phyloP scores from a whole-genome alignment of 1,140 invertebrate genomes.

The Euwallacea similis region DNA sequence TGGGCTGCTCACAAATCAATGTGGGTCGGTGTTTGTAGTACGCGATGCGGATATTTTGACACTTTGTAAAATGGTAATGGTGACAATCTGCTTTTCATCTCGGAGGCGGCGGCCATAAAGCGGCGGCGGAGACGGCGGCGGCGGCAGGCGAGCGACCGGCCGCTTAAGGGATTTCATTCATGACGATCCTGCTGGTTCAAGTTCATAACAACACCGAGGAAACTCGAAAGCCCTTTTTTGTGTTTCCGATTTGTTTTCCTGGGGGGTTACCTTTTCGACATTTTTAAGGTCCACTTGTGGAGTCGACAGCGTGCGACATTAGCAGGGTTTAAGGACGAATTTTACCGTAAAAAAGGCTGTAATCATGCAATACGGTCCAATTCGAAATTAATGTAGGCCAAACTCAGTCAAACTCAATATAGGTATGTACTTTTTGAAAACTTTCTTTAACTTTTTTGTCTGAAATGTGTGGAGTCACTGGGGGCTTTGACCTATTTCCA shows the following conservation, averaged over 20 bases:
- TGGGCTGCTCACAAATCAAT: conserved; percentile 14
- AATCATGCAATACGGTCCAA: too few species aligned
- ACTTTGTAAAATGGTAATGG: conserved; percentile 36
- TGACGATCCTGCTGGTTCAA: conserved; percentile 32
- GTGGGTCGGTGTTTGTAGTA: conserved; percentile 31
- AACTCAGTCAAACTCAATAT: too few species aligned
- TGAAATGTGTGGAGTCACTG: too few species aligned
- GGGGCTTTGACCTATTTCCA: too few species aligned
- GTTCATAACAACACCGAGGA: conserved; percentile 26
- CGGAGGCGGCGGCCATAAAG: conserved; percentile 13
- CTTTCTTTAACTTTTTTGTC: too few species aligned
- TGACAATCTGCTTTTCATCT: conserved; percentile 38
- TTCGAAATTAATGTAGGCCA: too few species aligned
- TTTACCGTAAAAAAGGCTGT: too few species aligned
- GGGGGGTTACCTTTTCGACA: not conserved
- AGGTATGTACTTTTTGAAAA: too few species aligned
- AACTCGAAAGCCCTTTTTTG: conserved; percentile 10
- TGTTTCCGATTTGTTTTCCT: conserved; percentile 1
- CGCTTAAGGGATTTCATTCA: conserved; percentile 37
- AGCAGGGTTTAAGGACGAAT: too few species aligned
- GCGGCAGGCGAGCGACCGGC: conserved; percentile 47
- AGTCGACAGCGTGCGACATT: too few species aligned
- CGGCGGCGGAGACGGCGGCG: conserved; percentile 47
- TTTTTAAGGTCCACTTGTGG: too few species aligned
- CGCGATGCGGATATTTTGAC: conserved; percentile 37